phyloP scores from a whole-genome alignment of 2,113 vertebrate genomes.

The Petromus typicus region DNA sequence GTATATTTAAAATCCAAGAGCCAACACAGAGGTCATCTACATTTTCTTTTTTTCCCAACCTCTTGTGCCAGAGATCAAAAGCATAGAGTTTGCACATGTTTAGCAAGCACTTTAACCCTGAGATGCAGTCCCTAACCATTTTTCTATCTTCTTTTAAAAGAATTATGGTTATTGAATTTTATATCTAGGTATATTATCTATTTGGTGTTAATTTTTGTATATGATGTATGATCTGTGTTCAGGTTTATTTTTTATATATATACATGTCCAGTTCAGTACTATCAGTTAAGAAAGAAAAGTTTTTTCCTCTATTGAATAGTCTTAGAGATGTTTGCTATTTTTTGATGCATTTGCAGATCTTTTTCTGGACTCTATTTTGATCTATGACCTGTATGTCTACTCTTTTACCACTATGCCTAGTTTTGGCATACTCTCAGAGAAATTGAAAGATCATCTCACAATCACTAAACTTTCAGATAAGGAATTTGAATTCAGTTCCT shows the following conservation, averaged over 20 bases:
- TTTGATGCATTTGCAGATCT: neutral
- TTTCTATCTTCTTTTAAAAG: neutral
- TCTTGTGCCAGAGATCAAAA: neutral
- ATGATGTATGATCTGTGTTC: neutral
- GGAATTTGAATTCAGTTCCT: neutral
- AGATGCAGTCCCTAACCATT: neutral
- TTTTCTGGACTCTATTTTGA: neutral
- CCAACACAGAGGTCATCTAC: neutral
- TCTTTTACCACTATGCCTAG: neutral
- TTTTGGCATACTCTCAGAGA: neutral
- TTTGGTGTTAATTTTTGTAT: neutral
- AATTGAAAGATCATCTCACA: neutral
- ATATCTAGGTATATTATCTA: neutral
- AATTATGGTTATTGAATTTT: conserved; percentile 15
- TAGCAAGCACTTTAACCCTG: neutral
- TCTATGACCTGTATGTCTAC: neutral
- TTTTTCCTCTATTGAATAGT: neutral
- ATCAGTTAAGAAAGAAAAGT: neutral
- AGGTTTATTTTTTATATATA: neutral
- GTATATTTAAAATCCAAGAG: neutral
- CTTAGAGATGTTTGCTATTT: neutral
- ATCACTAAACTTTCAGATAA: neutral
- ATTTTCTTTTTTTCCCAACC: neutral
- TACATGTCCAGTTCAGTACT: neutral
- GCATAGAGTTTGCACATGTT: neutral